Conservation (phyloP, 2,888 invertebrate genomes). For the Nomada ruficornis region DNA sequence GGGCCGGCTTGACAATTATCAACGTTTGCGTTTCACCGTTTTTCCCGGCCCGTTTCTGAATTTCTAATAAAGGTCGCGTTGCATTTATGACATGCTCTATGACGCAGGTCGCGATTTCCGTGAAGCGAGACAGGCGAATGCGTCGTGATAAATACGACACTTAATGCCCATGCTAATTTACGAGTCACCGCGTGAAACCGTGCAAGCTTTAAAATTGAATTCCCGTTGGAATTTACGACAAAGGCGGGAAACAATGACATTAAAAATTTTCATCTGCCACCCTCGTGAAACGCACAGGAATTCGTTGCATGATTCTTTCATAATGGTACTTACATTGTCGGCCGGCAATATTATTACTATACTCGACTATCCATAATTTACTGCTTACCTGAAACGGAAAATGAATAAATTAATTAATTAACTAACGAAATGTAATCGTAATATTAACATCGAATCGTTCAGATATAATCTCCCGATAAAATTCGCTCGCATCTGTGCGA, state of each 20-base stretch:
- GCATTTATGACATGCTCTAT: not conserved
- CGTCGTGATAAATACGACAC: conserved; percentile 21
- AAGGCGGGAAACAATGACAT: not conserved
- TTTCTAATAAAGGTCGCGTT: too few relatives aligned
- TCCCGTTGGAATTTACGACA: conserved; percentile 9
- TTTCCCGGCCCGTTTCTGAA: too few relatives aligned
- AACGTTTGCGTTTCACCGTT: too few relatives aligned
- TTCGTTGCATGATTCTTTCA: not conserved
- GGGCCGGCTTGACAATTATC: too few relatives aligned
- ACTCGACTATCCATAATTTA: too few relatives aligned
- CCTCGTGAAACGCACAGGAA: too few relatives aligned
- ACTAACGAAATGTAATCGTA: not conserved
- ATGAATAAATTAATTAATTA: too few relatives aligned
- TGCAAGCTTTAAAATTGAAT: conserved; percentile 20
- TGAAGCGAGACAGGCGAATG: not conserved
- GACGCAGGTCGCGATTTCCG: not conserved
- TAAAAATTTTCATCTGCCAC: not conserved
- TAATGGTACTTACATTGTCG: conserved; percentile 13
- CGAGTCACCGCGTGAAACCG: conserved; percentile 11
- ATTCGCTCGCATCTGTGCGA: too few relatives aligned
- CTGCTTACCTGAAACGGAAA: conserved; percentile 24
- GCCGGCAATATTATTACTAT: not conserved
- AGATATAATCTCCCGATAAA: not conserved
- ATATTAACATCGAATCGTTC: not conserved
- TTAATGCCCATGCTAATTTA: conserved; percentile 14